Evolutionary conservation across 2,888 invertebrate species (phyloP), one percentile per base, ranked within the genome.

Genomic region (Eulithis prunata): DNA sequence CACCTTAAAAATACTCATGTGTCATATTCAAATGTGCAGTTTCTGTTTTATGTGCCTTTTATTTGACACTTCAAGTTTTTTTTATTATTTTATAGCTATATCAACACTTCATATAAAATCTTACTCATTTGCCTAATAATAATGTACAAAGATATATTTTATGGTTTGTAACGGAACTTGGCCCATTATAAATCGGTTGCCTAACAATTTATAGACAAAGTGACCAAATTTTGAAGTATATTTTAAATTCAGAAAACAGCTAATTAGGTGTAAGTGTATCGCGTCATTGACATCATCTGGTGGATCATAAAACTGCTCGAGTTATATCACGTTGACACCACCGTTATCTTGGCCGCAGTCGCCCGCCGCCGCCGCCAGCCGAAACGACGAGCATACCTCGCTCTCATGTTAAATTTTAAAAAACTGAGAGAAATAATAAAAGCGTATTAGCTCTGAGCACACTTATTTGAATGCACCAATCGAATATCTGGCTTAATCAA

Each of bases 401-500:
- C 49, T 75, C 74, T 72, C 75, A 75, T 74, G 73, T 75, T 75
- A 80, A 77, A 73, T 65, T 71, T 78, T 77, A 75, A 75, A 76
- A 76, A 66, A 41, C 70, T 75, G 68, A 71, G 71, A 77, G 75
- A 75, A 78, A 80, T 81, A 81, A 82, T 79, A 79, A 80, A 80
- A 79, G 68, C 68, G 68, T 81, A 79, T 79, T 80, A 80, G 78
- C 70, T 76, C 71, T 75, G 78, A 75, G 71, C 77, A 76, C 62
- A 75, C 82, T 85, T 84, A 83, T 84, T 82, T 84, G 78, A 79
- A 83, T 84, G 83, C 80, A 80, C 79, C 75, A 78, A 81, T 84
- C 79, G 79, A 80, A 84, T 84, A 83, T 80, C 79, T 83, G 81
- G 84, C 76, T 84, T 85, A 81, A 85, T 85, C 79, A 80, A 78